Evolutionary conservation across 2,113 vertebrate genomes (phyloP).

Genomic region (Tor tambroides): DNA sequence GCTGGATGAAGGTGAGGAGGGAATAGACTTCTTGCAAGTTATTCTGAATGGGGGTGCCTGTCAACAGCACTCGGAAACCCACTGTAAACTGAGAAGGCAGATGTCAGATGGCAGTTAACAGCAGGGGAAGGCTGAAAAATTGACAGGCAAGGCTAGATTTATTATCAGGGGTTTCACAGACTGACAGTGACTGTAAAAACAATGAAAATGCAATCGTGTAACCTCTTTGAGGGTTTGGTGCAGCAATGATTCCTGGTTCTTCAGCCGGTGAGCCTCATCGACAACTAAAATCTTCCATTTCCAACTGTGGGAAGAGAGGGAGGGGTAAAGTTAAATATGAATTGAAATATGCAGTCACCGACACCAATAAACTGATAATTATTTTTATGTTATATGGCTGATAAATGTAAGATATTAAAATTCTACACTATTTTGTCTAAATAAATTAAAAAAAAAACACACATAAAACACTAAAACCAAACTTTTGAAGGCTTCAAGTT

Average conservation of each 20-base stretch:
- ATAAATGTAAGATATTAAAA: not conserved
- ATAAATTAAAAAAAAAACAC: not conserved
- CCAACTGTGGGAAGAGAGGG: constrained; percentile 65
- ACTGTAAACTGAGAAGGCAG: constrained; percentile 79
- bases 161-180: not conserved
- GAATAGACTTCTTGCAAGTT: constrained; percentile 90
- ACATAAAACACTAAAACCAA: not conserved
- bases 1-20: constrained; percentile 87
- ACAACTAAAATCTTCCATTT: constrained; percentile 83
- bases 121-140: not conserved
- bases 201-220: not conserved
- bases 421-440: not conserved
- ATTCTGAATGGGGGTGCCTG: constrained; percentile 95
- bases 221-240: constrained; percentile 85
- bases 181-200: not conserved
- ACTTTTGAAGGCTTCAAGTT: not conserved
- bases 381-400: not conserved
- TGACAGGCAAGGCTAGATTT: not conserved
- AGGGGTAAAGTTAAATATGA: not conserved
- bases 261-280: constrained; percentile 93
- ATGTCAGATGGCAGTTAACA: not conserved
- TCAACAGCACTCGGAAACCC: constrained; percentile 85
- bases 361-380: not conserved
- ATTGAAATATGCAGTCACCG: not conserved
- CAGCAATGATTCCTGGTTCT: constrained; percentile 88